These are phyloP conservation scores for Nycticryphes semicollaris DNA, from an alignment of 2,113 vertebrate genomes.

Conservation along the genomic window DNA sequence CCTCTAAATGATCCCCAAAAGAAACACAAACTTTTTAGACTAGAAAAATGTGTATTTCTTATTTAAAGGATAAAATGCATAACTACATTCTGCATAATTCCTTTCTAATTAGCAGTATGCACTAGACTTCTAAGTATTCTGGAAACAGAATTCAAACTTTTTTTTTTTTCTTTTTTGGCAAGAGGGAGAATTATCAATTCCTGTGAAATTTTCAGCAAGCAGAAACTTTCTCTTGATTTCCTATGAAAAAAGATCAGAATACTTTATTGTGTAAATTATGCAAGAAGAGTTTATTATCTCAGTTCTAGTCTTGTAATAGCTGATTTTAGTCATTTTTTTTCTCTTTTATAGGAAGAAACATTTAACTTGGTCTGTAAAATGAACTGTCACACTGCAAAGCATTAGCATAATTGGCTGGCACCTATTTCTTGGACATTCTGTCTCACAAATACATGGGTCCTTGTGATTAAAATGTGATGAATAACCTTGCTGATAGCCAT, in stretches of 20 bases:
- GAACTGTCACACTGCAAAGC: conserved; percentile 23
- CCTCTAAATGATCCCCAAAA: neutral
- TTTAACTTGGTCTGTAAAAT: conserved; percentile 34
- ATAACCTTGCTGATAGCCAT: conserved; percentile 32
- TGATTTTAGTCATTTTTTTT: neutral
- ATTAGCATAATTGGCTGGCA: conserved; percentile 55
- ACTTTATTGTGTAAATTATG: neutral
- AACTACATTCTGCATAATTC: neutral
- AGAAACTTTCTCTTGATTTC: neutral
- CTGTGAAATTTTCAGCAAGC: neutral
- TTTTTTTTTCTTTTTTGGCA: neutral
- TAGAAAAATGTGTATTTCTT: neutral
- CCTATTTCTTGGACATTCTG: conserved; percentile 39
- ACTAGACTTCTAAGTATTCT: neutral
- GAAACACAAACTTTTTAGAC: neutral
- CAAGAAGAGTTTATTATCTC: neutral
- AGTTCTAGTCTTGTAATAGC: neutral
- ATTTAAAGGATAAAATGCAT: neutral
- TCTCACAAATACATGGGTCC: conserved; percentile 1
- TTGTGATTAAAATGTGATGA: conserved; percentile 44
- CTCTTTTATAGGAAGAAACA: neutral
- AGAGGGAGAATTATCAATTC: neutral
- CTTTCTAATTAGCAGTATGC: neutral
- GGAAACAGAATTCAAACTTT: neutral
- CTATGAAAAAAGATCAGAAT: neutral